These are phyloP conservation scores for Sebastes itinus DNA, from an alignment of 2,797 vertebrate species.

Conservation along the genomic window DNA sequence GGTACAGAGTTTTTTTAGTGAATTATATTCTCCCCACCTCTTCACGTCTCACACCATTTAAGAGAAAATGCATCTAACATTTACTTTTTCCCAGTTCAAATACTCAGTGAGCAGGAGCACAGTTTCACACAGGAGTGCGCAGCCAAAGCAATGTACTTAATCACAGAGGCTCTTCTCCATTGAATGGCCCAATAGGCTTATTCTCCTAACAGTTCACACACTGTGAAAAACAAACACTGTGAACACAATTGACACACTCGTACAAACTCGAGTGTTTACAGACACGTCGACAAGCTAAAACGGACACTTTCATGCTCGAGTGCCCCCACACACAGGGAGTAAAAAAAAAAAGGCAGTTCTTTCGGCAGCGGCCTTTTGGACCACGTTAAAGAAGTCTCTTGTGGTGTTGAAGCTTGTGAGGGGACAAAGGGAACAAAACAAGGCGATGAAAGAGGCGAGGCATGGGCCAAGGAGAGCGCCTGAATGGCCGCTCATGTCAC, in stretches of 20 bases:
- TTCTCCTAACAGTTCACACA: slow-evolving; percentile 17
- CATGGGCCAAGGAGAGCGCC: slow-evolving; percentile 19
- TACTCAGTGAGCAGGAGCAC: not conserved
- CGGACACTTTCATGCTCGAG: slow-evolving; percentile 42
- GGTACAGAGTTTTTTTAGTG: not conserved
- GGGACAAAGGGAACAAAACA: slow-evolving; percentile 58
- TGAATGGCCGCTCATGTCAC: slow-evolving; percentile 39
- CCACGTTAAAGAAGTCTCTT: slow-evolving; percentile 41
- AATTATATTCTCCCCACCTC: not conserved
- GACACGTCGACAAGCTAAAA: slow-evolving; percentile 16
- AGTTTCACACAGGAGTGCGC: not conserved
- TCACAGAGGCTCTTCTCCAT: not conserved
- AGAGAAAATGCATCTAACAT: not conserved
- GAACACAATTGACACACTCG: slow-evolving; percentile 33
- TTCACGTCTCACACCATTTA: not conserved
- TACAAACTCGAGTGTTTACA: slow-evolving; percentile 55
- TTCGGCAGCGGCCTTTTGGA: slow-evolving; percentile 24
- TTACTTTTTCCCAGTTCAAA: not conserved
- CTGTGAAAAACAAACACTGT: slow-evolving; percentile 26
- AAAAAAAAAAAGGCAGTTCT: slow-evolving; percentile 20
- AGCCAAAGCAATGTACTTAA: slow-evolving; percentile 1
- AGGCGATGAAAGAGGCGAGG: slow-evolving; percentile 38
- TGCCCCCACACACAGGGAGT: slow-evolving; percentile 12
- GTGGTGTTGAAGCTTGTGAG: slow-evolving; percentile 33
- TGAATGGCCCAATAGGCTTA: not conserved